Percentiles rank a stretch among this genome's conserved stretches.
These are phyloP conservation scores for Anthonomus grandis DNA, from an alignment of 1,140 invertebrate genomes.

Conservation along the genomic window DNA sequence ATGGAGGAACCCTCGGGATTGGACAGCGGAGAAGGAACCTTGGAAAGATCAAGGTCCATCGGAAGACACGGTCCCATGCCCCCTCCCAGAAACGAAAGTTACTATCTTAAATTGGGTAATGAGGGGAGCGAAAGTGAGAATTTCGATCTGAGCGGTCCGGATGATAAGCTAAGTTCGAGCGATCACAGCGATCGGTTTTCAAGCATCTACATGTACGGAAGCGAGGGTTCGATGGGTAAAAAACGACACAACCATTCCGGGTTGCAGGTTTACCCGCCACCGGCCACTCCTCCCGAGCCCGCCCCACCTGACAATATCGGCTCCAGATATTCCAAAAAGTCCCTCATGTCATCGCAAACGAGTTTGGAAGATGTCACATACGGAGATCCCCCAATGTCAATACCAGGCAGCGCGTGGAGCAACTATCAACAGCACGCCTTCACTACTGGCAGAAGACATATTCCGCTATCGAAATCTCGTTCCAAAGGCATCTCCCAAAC, in stretches of 20 bases:
- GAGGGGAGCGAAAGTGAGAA: constrained; percentile 77
- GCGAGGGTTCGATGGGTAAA: constrained; percentile 45
- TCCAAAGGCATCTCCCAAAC: constrained; percentile 76
- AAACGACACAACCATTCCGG: constrained; percentile 52
- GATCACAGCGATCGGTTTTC: constrained; percentile 67
- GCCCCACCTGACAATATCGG: constrained; percentile 69
- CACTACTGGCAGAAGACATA: constrained; percentile 72
- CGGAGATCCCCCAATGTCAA: constrained; percentile 46
- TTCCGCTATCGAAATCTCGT: constrained; percentile 61
- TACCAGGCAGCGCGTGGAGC: constrained; percentile 54
- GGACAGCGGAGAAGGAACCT: constrained; percentile 66
- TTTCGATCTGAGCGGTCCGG: constrained; percentile 64
- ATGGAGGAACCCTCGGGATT: constrained; percentile 76
- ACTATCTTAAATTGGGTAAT: constrained; percentile 58
- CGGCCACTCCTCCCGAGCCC: constrained; percentile 76
- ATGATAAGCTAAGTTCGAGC: constrained; percentile 55
- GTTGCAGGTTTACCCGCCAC: constrained; percentile 77
- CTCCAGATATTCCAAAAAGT: constrained; percentile 30
- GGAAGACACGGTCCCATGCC: constrained; percentile 52
- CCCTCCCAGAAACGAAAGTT: constrained; percentile 69
- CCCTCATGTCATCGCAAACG: constrained; percentile 56
- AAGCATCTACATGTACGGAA: constrained; percentile 48
- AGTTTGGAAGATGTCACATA: constrained; percentile 63
- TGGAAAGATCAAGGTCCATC: constrained; percentile 60
- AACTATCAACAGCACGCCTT: constrained; percentile 75